Evolutionary conservation across 2,113 vertebrate species (phyloP), one percentile per base, ranked within the genome.

Genomic region (Proterorhinus semilunaris): DNA sequence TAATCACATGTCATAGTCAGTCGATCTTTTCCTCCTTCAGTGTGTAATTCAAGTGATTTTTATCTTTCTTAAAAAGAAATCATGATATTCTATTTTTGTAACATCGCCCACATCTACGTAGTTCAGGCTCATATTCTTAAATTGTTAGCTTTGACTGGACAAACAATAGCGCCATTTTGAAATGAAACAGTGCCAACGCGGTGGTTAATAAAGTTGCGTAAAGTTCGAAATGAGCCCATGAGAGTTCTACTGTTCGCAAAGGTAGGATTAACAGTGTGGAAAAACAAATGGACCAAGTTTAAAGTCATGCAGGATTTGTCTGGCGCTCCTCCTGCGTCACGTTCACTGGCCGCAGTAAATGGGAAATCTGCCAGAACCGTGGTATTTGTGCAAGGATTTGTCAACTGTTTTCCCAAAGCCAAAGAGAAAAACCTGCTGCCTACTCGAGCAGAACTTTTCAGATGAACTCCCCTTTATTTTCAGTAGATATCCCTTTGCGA

Each of bases 261-360:
- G 27, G 27, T 3, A 57, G 54, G 2, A 10, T 57, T 57, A 57
- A 57, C 13, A 13, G 11, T 13, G 17, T 51, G 51, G 67, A 10
- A 46, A 21, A 7, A 54, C 65, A 54, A 45, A 21, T 46, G 47
- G 36, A 21, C 66, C 8, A 46, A 53, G 42, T 43, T 63, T 44
- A 58, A 42, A 65, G 73, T 57, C 10, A 69, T 45, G 17, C n/a
- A 12, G 47, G 53, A 49, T 67, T 69, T 72, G 57, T 71, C 48
- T 43, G 61, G 52, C 63, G 43, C 44, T 75, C 50, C n/a, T 66
- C 64, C 7, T 61, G 50, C 68, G 55, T 16, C 55, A 69, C 76
- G 71, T 77, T 73, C 71, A 86, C 82, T 79, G 75, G 80, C 66
- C 12, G 79, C 68, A 65, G 75, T 65, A 79, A 87, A 87, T 69